These are phyloP conservation scores for Drosophila mojavensis DNA, from an alignment of 1,140 invertebrate species.

Conservation along the genomic window DNA sequence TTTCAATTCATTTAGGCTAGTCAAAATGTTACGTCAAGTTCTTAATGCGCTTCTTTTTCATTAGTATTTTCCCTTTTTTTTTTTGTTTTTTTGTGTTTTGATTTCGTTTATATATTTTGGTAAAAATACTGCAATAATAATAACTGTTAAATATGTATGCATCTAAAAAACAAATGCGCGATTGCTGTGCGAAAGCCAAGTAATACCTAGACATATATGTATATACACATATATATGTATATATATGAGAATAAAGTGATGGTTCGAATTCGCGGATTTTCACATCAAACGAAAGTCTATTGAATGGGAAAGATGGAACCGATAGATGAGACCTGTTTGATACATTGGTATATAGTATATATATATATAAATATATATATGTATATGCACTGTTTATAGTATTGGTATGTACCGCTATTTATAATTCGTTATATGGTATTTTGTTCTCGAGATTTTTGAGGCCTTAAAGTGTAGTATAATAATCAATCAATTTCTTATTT, in stretches of 20 bases:
- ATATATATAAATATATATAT: slow-evolving; percentile 24
- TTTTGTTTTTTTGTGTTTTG: neutral
- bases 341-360: neutral
- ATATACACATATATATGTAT: slow-evolving; percentile 34
- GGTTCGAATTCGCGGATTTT: neutral
- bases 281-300: slow-evolving; percentile 7
- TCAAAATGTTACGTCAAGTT: slow-evolving; percentile 70
- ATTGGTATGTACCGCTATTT: slow-evolving; percentile 53
- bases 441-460: slow-evolving; percentile 74
- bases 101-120: slow-evolving; percentile 38
- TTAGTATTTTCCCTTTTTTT: neutral
- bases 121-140: slow-evolving; percentile 71
- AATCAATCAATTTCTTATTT: slow-evolving; percentile 1
- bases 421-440: slow-evolving; percentile 59
- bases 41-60: slow-evolving; percentile 42
- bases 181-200: slow-evolving; percentile 70
- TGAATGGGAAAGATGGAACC: neutral
- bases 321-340: too few species aligned
- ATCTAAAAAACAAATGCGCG: slow-evolving; percentile 74
- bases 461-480: slow-evolving; percentile 51
- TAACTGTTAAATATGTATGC: slow-evolving; percentile 70
- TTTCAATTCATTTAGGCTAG: slow-evolving; percentile 79
- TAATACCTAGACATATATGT: slow-evolving; percentile 2
- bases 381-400: slow-evolving; percentile 38
- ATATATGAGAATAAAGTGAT: slow-evolving; percentile 10